Evolutionary conservation across 2,113 vertebrate species (phyloP).

Genomic region (Hippocampus zosterae): DNA sequence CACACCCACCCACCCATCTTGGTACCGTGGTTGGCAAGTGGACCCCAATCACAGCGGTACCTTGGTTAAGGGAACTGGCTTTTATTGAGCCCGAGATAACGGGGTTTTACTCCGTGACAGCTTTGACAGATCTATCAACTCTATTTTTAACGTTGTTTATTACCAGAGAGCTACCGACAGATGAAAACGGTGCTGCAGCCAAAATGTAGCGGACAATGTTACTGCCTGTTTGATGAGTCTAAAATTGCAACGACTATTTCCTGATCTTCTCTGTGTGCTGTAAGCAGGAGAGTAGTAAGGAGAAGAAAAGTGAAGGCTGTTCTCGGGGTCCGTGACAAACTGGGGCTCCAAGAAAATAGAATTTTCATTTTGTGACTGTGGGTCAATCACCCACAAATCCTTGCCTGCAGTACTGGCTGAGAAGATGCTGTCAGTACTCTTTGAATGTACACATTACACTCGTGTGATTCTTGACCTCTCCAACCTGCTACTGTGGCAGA

Average conservation of each 20-base stretch:
- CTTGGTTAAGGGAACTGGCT: neutral
- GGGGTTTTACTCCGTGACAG: neutral
- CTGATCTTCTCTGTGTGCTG: constrained; percentile 1
- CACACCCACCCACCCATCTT: neutral
- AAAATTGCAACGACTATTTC: constrained; percentile 25
- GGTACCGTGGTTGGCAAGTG: neutral
- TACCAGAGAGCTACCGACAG: constrained; percentile 14
- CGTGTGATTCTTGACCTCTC: constrained; percentile 11
- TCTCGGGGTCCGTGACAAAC: no score
- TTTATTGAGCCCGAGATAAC: neutral
- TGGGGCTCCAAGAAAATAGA: neutral
- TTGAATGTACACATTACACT: constrained; percentile 11
- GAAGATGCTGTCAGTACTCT: constrained; percentile 11
- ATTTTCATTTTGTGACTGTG: neutral
- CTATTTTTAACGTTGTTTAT: constrained; percentile 12
- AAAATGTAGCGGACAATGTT: constrained; percentile 24
- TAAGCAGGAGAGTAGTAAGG: neutral
- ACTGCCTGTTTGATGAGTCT: constrained; percentile 38
- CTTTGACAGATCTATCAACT: constrained; percentile 8
- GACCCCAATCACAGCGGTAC: neutral
- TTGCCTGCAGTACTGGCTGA: neutral
- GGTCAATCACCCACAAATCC: no score
- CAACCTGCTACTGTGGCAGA: constrained; percentile 6
- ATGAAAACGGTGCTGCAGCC: constrained; percentile 15
- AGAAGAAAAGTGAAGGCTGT: neutral